These are phyloP conservation scores for Aldrovandia affinis DNA, from an alignment of 2,797 vertebrate species.

Conservation along the genomic window DNA sequence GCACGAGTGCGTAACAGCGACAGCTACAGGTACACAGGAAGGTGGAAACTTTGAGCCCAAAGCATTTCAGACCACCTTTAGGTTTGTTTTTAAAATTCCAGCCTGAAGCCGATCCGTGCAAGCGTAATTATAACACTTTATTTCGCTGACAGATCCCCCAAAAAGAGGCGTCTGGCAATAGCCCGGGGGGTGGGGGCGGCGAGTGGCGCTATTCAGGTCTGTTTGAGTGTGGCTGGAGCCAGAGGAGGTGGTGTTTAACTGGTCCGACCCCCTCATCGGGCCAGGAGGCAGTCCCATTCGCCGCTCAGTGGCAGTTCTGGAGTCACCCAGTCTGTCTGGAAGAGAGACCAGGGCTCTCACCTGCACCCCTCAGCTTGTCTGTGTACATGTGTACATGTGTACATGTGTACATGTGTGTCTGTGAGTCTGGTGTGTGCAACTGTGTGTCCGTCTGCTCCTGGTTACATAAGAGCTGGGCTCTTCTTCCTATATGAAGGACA, in stretches of 20 bases:
- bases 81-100: constrained; percentile 12
- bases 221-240: neutral
- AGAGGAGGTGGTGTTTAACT: constrained; percentile 38
- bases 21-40: neutral
- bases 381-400: no score
- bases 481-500: no score
- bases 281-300: constrained; percentile 5
- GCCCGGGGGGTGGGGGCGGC: neutral
- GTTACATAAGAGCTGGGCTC: neutral
- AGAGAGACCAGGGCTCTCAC: neutral
- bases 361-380: neutral
- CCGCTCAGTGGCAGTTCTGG: constrained; percentile 28
- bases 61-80: constrained; percentile 14
- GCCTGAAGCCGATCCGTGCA: neutral
- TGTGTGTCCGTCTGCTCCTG: neutral
- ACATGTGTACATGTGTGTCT: no score
- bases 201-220: neutral
- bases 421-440: no score
- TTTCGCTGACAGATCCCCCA: neutral
- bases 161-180: no score
- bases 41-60: constrained; percentile 7
- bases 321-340: constrained; percentile 20
- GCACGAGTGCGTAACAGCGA: constrained; percentile 15
- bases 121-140: neutral
- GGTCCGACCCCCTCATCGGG: constrained; percentile 34